Conservation (phyloP, 2,888 invertebrate genomes). For the Embidobia sp. region DNA sequence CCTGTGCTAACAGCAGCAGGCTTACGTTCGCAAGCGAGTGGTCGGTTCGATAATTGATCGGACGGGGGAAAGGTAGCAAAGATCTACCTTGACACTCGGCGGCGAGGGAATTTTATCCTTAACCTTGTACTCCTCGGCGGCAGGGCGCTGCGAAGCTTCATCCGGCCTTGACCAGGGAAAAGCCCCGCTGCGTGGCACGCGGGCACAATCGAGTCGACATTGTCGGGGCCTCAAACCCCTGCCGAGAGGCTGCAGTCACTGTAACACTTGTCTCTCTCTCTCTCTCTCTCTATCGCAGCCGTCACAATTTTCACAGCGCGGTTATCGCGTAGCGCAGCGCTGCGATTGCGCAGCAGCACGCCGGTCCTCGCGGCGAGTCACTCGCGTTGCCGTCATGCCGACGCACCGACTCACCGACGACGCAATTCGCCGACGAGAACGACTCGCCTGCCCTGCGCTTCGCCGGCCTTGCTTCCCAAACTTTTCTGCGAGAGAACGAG, state of each 20-base stretch:
- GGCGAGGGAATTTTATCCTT: conserved; percentile 34
- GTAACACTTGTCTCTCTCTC: conserved; percentile 18
- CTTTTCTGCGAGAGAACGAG: not conserved
- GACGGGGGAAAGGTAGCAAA: too few species aligned
- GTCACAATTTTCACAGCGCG: conserved; percentile 52
- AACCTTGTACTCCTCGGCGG: conserved; percentile 40
- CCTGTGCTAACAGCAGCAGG: too few species aligned
- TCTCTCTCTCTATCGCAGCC: conserved; percentile 1
- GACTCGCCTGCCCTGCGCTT: too few species aligned
- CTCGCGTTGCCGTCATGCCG: conserved; percentile 56
- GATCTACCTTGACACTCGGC: conserved; percentile 33
- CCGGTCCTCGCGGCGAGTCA: conserved; percentile 47
- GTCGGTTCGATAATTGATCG: too few species aligned
- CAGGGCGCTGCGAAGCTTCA: conserved; percentile 34
- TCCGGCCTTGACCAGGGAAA: conserved; percentile 38
- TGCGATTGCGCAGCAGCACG: conserved; percentile 53
- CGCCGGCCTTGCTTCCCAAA: too few species aligned
- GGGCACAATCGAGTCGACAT: conserved; percentile 25
- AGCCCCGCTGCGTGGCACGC: not conserved
- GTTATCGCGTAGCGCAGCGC: conserved; percentile 40
- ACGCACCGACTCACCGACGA: conserved; percentile 22
- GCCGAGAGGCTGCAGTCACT: conserved; percentile 31
- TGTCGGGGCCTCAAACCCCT: too few species aligned
- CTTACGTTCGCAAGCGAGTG: too few species aligned
- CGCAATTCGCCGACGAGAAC: too few species aligned